These are phyloP conservation scores for Neotoma lepida DNA, from an alignment of 2,113 vertebrate genomes.

Conservation along the genomic window DNA sequence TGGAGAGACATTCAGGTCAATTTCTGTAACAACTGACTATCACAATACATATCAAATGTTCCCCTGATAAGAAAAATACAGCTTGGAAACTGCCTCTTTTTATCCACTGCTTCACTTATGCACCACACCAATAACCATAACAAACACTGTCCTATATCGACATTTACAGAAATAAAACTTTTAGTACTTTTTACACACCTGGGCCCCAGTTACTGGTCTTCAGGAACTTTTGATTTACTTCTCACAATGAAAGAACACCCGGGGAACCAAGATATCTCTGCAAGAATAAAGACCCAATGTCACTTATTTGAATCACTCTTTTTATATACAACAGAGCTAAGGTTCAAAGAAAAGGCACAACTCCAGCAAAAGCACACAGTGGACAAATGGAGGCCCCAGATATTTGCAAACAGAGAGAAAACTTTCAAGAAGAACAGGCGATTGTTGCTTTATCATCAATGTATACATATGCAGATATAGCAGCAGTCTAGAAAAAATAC, in stretches of 20 bases:
- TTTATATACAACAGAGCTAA: conserved; percentile 5
- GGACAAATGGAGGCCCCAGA: background rate
- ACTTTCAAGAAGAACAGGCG: background rate
- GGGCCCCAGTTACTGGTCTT: background rate
- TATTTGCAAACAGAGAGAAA: background rate
- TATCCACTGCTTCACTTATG: background rate
- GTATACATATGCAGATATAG: background rate
- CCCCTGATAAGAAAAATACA: background rate
- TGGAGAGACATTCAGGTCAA: background rate
- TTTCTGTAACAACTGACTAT: background rate
- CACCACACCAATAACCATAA: background rate
- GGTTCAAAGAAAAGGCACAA: background rate
- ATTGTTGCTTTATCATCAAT: background rate
- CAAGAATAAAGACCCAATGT: background rate
- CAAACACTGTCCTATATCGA: background rate
- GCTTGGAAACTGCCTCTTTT: background rate
- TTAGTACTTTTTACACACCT: background rate
- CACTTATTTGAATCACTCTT: background rate
- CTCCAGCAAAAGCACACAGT: background rate
- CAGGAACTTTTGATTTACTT: background rate
- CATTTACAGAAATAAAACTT: background rate
- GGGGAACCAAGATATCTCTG: background rate
- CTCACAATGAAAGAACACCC: background rate
- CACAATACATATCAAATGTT: background rate
- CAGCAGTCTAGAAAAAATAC: background rate